These are phyloP conservation scores for Perizoma affinitatum DNA, from an alignment of 2,888 invertebrate genomes.

Conservation along the genomic window DNA sequence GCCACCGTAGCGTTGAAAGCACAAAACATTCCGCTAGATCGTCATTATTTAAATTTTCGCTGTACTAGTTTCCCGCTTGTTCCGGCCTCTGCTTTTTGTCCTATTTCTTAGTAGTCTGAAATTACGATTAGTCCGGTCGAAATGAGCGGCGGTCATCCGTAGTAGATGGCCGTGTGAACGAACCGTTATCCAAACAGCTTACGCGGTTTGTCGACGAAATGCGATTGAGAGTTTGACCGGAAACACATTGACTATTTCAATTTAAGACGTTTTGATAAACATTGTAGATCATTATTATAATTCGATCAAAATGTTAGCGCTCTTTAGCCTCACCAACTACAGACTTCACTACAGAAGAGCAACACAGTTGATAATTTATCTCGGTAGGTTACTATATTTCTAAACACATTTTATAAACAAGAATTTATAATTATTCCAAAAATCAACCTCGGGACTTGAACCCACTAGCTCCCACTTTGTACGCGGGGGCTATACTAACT, in stretches of 20 bases:
- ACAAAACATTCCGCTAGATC: conserved; percentile 78
- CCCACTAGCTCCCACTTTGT: no score
- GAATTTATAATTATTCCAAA: no score
- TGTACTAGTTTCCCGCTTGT: conserved; percentile 81
- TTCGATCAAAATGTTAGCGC: conserved; percentile 17
- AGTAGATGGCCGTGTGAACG: conserved; percentile 79
- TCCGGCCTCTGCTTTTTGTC: conserved; percentile 79
- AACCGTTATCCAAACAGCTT: conserved; percentile 73
- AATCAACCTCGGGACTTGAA: no score
- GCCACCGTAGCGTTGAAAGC: conserved; percentile 74
- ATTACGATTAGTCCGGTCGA: conserved; percentile 79
- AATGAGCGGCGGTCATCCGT: conserved; percentile 79
- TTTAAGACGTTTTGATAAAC: conserved; percentile 29
- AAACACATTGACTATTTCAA: conserved; percentile 35
- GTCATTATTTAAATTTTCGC: conserved; percentile 83
- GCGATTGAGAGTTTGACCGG: conserved; percentile 39
- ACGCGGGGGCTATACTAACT: no score
- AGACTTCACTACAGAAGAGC: no score
- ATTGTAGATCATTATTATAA: conserved; percentile 17
- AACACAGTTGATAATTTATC: conserved; percentile 7
- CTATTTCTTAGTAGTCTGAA: conserved; percentile 77
- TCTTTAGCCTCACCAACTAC: neutral
- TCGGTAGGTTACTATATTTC: neutral
- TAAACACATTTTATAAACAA: no score
- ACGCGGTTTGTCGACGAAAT: conserved; percentile 56